Evolutionary conservation across 2,888 invertebrate species (phyloP).

Genomic region (Incurvaria masculella): DNA sequence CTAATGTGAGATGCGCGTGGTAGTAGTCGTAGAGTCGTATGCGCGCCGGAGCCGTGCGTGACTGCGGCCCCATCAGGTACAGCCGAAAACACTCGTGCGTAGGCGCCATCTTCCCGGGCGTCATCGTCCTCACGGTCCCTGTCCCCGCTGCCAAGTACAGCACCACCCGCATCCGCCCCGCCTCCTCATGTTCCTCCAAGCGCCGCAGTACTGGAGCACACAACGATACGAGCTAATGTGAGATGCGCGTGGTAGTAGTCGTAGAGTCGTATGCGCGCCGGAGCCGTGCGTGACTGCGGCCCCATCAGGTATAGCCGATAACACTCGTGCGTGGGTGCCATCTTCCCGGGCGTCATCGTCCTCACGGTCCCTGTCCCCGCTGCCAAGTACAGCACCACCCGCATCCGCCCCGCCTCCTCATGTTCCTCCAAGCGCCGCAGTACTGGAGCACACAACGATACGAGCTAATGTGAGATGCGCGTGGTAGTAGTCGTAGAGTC

Average conservation of each 20-base stretch:
- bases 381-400: constrained; percentile 38
- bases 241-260: constrained; percentile 69
- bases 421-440: constrained; percentile 42
- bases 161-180: constrained; percentile 28
- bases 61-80: constrained; percentile 34
- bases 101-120: too few relatives aligned
- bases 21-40: constrained; percentile 64
- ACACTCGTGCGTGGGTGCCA: too few relatives aligned
- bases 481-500: constrained; percentile 63
- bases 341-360: not conserved
- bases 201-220: constrained; percentile 36
- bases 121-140: not conserved
- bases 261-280: constrained; percentile 51
- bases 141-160: constrained; percentile 32
- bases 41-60: constrained; percentile 39
- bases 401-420: constrained; percentile 22
- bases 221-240: constrained; percentile 4
- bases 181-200: constrained; percentile 32
- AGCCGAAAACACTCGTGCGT: constrained; percentile 28
- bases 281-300: constrained; percentile 30
- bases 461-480: too few relatives aligned
- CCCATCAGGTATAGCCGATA: constrained; percentile 33
- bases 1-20: constrained; percentile 26
- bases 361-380: constrained; percentile 7
- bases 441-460: constrained; percentile 23